Evolutionary conservation across 2,797 vertebrate species (phyloP).

Genomic region (Pterois miles): DNA sequence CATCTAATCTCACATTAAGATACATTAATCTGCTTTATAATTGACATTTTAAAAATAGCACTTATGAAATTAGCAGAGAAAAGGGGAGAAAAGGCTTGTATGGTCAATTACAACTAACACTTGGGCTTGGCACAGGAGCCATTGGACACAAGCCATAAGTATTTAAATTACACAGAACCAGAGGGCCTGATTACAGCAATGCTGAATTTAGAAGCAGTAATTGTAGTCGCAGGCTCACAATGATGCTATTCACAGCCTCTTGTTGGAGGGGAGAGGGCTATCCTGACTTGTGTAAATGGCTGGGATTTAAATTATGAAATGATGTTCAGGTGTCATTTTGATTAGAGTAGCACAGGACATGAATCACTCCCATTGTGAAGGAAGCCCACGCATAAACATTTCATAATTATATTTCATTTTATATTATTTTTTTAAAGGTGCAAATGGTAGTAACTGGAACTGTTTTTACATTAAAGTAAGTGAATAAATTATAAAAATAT

Average conservation of each 20-base stretch:
- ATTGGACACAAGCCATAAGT: conserved; percentile 79
- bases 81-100: conserved; percentile 76
- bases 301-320: conserved; percentile 53
- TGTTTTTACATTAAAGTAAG: not conserved
- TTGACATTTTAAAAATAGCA: conserved; percentile 81
- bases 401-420: no score
- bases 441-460: not conserved
- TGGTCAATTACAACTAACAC: conserved; percentile 82
- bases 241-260: conserved; percentile 66
- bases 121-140: conserved; percentile 76
- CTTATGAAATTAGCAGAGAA: conserved; percentile 79
- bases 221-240: conserved; percentile 66
- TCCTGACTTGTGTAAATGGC: conserved; percentile 30
- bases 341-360: conserved; percentile 34
- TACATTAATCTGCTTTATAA: conserved; percentile 78
- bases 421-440: not conserved
- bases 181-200: conserved; percentile 75
- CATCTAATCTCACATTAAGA: conserved; percentile 78
- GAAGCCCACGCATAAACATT: not conserved
- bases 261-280: conserved; percentile 54
- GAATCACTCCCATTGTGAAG: conserved; percentile 11
- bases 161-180: conserved; percentile 79
- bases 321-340: conserved; percentile 52
- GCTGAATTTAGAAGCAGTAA: conserved; percentile 73
- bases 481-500: not conserved